Conservation (phyloP, 2,888 invertebrate genomes). For the Rhopalosiphum nymphaeae region DNA sequence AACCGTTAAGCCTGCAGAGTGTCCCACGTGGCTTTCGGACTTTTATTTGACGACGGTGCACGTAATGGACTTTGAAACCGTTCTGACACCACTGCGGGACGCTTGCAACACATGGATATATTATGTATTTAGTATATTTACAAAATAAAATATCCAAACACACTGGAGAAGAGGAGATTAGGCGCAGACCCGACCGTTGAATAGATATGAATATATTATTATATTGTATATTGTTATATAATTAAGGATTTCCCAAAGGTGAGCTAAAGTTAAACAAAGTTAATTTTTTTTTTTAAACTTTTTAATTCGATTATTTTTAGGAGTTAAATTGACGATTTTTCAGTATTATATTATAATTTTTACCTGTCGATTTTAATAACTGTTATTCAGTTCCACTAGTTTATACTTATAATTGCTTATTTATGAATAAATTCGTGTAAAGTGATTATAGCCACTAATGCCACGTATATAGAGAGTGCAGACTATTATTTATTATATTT, state of each 20-base stretch:
- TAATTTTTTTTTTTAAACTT: not conserved
- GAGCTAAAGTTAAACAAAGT: not conserved
- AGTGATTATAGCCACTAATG: not conserved
- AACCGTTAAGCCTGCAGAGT: not conserved
- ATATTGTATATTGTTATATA: not conserved
- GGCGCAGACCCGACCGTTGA: not conserved
- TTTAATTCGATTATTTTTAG: not conserved
- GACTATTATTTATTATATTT: too few species aligned
- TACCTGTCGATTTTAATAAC: not conserved
- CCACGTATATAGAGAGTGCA: not conserved
- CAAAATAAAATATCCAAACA: not conserved
- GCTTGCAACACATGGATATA: not conserved
- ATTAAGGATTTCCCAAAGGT: constrained; percentile 2
- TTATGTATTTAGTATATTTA: not conserved
- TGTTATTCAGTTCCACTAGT: not conserved
- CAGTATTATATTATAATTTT: not conserved
- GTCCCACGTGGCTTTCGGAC: not conserved
- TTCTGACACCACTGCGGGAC: not conserved
- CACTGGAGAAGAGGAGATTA: not conserved
- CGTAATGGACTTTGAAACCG: constrained; percentile 20
- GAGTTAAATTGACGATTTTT: not conserved
- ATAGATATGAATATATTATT: not conserved
- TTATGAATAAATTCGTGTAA: not conserved
- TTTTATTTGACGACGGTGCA: constrained; percentile 1
- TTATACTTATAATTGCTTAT: not conserved